These are phyloP conservation scores for Oreortyx pictus DNA, from an alignment of 2,797 vertebrate species.

Conservation along the genomic window DNA sequence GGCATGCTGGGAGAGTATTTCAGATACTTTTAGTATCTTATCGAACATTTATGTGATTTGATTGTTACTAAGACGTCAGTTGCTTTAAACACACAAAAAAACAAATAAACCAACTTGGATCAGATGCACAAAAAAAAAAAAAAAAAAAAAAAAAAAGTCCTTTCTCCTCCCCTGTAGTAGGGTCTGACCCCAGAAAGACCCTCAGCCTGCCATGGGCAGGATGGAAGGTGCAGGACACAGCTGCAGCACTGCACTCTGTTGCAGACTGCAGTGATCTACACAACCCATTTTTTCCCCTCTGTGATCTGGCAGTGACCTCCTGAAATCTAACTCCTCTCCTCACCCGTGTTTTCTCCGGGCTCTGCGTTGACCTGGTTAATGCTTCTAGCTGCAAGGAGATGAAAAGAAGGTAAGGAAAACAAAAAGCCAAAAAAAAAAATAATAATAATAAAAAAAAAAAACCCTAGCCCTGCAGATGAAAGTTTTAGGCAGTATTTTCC, in stretches of 20 bases:
- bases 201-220: neutral
- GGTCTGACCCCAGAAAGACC: neutral
- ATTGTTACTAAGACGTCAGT: neutral
- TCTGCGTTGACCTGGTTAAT: conserved; percentile 44
- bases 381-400: conserved; percentile 62
- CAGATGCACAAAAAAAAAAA: neutral
- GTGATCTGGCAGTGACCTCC: conserved; percentile 30
- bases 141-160: too few relatives aligned
- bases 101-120: too few relatives aligned
- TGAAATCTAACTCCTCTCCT: conserved; percentile 30
- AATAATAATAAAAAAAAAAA: too few relatives aligned
- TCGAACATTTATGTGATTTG: conserved; percentile 1
- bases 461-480: conserved; percentile 72
- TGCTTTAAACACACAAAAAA: neutral
- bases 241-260: neutral
- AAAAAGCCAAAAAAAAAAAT: neutral
- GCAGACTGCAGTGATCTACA: neutral
- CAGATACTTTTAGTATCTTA: neutral
- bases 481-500: conserved; percentile 76
- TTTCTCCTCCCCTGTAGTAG: rapidly evolving
- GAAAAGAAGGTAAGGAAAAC: conserved; percentile 68
- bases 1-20: neutral
- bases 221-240: neutral
- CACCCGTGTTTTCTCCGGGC: conserved; percentile 34
- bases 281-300: neutral